Evolutionary conservation across 1,140 invertebrate genomes (phyloP), one percentile per base, ranked within the genome.

Genomic region (Drosophila lowei): DNA sequence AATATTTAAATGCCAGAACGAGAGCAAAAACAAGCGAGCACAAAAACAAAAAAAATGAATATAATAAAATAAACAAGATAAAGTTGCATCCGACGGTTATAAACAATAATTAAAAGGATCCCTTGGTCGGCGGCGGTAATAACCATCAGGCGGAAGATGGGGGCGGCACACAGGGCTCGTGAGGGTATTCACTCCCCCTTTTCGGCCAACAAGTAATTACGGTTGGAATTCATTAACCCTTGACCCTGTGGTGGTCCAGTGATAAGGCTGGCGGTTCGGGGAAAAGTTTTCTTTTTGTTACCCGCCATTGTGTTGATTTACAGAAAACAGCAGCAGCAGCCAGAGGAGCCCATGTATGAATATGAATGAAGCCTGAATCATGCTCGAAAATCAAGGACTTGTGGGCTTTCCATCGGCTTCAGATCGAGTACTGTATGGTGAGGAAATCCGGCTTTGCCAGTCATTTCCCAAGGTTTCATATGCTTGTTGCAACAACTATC

Each of bases 71-170:
- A 47, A 70, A 68, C 66, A 70, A 68, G 66, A 70, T 70, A 86
- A 85, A 80, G 70, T 75, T 86, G 77, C 73, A 81, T 64, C 52
- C 54, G 64, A 68, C 81, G 77, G 81, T 77, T 85, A 77, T 86
- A 74, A 85, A 85, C 81, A 85, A 80, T 85, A 86, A 85, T 85
- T 86, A 85, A 85, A 85, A 85, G 77, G 81, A 77, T 72, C 81
- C 81, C 77, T 77, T 52, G 28, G n/a, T 30, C 43, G 34, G 34
- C 25, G 23, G 23, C 23, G 56, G 50, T 34, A 60, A 65, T 65
- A 77, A 66, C 64, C 70, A 43, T 71, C 43, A 47, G 30, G 49
- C 74, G 44, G 48, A 46, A 47, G 30, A 46, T 64, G 44, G 46
- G 48, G 16, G 3, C 23, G 54, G 34, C 49, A 8, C 28, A 30